Conservation (phyloP, 53 echinoderm and acorn worm species). For the Hippasteria phrygiana region DNA sequence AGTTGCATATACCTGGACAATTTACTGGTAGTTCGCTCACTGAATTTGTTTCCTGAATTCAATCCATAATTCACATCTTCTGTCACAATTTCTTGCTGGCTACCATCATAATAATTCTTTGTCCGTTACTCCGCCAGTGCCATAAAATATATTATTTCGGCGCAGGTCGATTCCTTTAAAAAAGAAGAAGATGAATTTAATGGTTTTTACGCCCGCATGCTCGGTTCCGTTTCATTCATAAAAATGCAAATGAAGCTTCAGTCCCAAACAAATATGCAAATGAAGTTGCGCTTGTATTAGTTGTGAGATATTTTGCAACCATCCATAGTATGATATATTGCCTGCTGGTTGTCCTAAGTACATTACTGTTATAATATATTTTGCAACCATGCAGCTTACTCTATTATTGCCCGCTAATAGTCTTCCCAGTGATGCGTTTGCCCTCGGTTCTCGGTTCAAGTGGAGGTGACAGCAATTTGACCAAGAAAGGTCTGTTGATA, state of each 20-base stretch:
- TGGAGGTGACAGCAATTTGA: background rate
- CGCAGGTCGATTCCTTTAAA: background rate
- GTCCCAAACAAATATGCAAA: background rate
- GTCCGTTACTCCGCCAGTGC: background rate
- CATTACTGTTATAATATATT: background rate
- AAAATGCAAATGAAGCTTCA: constrained; percentile 32
- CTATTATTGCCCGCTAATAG: background rate
- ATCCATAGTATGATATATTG: background rate
- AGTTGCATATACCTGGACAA: background rate
- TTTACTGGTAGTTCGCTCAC: constrained; percentile 3
- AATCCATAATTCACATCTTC: background rate
- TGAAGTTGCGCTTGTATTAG: background rate
- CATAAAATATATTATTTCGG: background rate
- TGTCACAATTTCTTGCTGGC: background rate
- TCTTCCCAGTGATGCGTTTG: background rate
- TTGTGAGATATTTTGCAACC: background rate
- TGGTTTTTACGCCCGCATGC: constrained; percentile 24
- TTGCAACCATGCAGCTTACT: background rate
- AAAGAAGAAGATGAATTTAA: background rate
- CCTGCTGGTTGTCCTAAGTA: background rate
- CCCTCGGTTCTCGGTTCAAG: background rate
- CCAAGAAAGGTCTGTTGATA: background rate
- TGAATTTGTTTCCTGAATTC: background rate
- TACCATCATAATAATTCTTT: background rate
- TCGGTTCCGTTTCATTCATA: constrained; percentile 38